These are phyloP conservation scores for Alauda arvensis DNA, from an alignment of 2,797 vertebrate genomes.

Conservation along the genomic window DNA sequence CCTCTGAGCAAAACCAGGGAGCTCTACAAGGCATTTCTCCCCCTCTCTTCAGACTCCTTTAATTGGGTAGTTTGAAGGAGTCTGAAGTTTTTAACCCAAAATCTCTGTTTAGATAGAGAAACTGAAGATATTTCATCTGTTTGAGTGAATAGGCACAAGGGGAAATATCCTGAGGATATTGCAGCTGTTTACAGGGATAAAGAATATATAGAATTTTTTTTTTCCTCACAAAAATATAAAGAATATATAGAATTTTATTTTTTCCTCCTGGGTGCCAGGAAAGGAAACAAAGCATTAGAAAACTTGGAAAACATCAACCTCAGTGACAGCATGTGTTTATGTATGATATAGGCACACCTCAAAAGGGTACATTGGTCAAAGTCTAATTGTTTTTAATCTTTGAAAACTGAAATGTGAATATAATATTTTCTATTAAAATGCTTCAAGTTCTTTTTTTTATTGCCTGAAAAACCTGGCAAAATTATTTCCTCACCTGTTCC, in stretches of 20 bases:
- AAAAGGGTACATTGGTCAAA: neutral
- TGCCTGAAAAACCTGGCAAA: neutral
- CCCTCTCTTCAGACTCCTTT: neutral
- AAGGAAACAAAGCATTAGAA: neutral
- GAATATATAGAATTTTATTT: no score
- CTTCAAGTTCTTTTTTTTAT: neutral
- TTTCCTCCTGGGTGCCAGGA: no score
- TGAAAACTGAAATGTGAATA: neutral
- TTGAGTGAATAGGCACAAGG: neutral
- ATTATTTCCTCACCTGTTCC: neutral
- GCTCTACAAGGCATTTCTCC: neutral
- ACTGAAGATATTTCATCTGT: neutral
- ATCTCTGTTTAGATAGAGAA: neutral
- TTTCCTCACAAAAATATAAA: neutral
- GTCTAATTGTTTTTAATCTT: neutral
- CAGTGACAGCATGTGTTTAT: accelerated
- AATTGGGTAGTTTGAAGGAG: conserved; percentile 5
- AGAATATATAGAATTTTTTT: neutral
- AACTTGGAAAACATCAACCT: neutral
- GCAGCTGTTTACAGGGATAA: neutral
- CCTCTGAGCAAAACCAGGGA: neutral
- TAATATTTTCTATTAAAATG: neutral
- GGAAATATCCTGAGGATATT: neutral
- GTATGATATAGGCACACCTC: neutral
- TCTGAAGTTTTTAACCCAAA: no score